phyloP scores from a whole-genome alignment of 2,113 vertebrate genomes.

The Cololabis saira region DNA sequence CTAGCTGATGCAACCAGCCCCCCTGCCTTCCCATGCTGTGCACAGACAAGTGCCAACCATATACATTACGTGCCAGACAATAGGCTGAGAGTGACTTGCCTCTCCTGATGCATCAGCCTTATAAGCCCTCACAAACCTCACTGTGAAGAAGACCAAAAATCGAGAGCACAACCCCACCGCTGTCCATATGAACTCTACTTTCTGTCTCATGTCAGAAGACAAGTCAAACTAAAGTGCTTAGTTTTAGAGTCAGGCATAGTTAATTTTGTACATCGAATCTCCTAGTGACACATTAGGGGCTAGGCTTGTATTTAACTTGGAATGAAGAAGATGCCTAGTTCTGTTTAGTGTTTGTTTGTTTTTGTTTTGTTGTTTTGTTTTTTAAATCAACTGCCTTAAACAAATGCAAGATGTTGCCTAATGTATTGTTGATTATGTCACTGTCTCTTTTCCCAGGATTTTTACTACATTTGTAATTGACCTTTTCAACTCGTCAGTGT shows the following conservation, averaged over 20 bases:
- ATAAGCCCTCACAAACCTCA: constrained; percentile 74
- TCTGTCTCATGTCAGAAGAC: constrained; percentile 68
- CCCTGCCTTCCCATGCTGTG: constrained; percentile 68
- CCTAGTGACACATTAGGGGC: constrained; percentile 52
- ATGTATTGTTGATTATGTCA: constrained; percentile 78
- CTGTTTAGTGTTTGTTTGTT: constrained; percentile 53
- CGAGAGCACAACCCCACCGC: constrained; percentile 63
- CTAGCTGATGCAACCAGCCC: constrained; percentile 73
- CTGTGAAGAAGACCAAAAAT: constrained; percentile 80
- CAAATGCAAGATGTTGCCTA: constrained; percentile 76
- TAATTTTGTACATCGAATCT: constrained; percentile 64
- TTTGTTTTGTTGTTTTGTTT: not conserved
- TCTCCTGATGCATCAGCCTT: constrained; percentile 67
- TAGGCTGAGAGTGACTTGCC: constrained; percentile 66
- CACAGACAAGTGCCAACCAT: constrained; percentile 69
- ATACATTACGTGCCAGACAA: constrained; percentile 73
- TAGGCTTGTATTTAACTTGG: constrained; percentile 75
- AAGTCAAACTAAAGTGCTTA: constrained; percentile 73
- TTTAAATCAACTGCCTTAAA: constrained; percentile 82
- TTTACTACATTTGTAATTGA: constrained; percentile 76
- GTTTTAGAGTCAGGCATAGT: constrained; percentile 65
- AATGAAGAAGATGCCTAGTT: constrained; percentile 78
- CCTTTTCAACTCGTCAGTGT: constrained; percentile 66
- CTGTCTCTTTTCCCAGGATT: constrained; percentile 64
- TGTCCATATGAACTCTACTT: constrained; percentile 69